Evolutionary conservation across 2,888 invertebrate genomes (phyloP).

Genomic region (Trypoxylon attenuatum): DNA sequence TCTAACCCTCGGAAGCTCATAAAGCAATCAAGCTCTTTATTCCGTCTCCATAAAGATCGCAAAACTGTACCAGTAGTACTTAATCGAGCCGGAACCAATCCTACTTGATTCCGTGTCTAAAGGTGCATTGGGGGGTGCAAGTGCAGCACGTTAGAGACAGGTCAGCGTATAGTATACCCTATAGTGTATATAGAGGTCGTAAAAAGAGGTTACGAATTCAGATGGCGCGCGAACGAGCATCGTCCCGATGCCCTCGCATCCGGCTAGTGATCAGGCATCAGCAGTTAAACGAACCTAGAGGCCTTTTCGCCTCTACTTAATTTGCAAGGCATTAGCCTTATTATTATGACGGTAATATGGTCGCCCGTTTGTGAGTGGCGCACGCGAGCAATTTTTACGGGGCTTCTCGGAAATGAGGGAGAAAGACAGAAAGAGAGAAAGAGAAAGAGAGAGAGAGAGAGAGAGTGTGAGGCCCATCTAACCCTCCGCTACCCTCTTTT

Average conservation of each 20-base stretch:
- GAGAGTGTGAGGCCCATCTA: too few species aligned
- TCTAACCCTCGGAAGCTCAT: too few species aligned
- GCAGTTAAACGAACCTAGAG: slow-evolving; percentile 45
- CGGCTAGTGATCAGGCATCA: slow-evolving; percentile 43
- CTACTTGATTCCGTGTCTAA: too few species aligned
- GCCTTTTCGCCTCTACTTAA: slow-evolving; percentile 49
- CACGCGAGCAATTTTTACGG: slow-evolving; percentile 56
- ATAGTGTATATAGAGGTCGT: too few species aligned
- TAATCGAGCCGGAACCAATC: too few species aligned
- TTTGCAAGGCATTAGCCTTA: slow-evolving; percentile 55
- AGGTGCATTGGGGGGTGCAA: background rate
- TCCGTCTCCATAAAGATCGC: too few species aligned
- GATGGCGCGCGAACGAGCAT: too few species aligned
- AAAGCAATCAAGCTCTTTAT: too few species aligned
- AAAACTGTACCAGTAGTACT: too few species aligned
- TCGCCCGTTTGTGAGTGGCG: slow-evolving; percentile 38
- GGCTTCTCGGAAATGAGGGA: slow-evolving; percentile 58
- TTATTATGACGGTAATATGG: slow-evolving; percentile 50
- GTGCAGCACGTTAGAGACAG: background rate
- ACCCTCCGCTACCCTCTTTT: slow-evolving; percentile 38
- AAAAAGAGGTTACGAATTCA: background rate
- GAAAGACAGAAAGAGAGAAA: too few species aligned
- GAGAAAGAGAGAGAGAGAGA: too few species aligned
- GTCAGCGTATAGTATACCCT: too few species aligned
- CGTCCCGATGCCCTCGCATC: slow-evolving; percentile 11